Base-by-base conservation (phyloP, 2,797 vertebrate species). In the Semaprochilodus insignis region DNA sequence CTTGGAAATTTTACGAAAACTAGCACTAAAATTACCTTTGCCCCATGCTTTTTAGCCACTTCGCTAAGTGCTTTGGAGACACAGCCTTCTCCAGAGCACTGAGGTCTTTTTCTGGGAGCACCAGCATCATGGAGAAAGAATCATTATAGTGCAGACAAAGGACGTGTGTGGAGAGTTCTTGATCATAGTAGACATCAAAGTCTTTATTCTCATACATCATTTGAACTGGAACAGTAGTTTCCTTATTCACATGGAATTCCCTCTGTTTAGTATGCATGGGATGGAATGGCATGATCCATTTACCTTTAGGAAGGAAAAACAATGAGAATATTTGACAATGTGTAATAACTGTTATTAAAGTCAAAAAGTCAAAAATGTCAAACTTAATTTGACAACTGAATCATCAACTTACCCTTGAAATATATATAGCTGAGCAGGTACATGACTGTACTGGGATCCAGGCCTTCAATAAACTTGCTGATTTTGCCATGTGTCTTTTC, bases 401-500 rank as follows among this genome's bases (percentile, higher is more conserved):
- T 13, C 44, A 48, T 48, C 8, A 4, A 69, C 91, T 95, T 95
- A 99, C 97, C 98, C 80, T 93, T 97, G 86, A 96, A 97, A 90
- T 96, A 96, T 87, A 98, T 93, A 87, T 94, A 97, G 83, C 95
- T 97, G 85, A 96, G 74, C 44, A 99, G 94, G 83, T 96, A 92
- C 94, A 99, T 94, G 87, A 96, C 69, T 0, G 96, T 96, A n/a
- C 55, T 75, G 19, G 90, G 81, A 82, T 95, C 91, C 82, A 98
- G 87, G 23, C 52, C 86, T 13, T 90, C 88, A 14, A 98, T 52
- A 52, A 98, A 88, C 63, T 96, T 89, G 5, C 87, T 85, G 74
- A 99, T 97, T 91, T 96, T 97, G 34, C 96, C 97, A 0, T 93
- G 89, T 0, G 98, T 99, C 94, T 96, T 96, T 79, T 84, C 87